These are phyloP conservation scores for Heteractis magnifica DNA, from an alignment of 92 coral and sea anemone species.

Conservation along the genomic window DNA sequence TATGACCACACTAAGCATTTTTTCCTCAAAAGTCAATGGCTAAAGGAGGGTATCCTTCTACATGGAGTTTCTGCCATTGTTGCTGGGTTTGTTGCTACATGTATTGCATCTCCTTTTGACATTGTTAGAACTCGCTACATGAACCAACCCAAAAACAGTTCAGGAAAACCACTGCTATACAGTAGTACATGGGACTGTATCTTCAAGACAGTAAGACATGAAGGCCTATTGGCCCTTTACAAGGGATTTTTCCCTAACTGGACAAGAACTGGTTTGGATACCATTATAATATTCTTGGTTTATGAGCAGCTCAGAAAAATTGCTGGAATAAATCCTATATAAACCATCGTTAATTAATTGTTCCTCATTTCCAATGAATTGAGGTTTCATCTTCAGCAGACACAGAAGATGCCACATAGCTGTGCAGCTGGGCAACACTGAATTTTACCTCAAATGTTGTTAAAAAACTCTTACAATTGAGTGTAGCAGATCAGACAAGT, in stretches of 20 bases:
- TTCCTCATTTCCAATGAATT: too few species aligned
- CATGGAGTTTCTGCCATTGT: slow-evolving; percentile 83
- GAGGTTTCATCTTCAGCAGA: too few species aligned
- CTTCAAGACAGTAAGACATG: slow-evolving; percentile 75
- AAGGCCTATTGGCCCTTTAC: slow-evolving; percentile 86
- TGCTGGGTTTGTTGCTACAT: slow-evolving; percentile 88
- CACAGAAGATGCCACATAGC: too few species aligned
- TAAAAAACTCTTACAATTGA: too few species aligned
- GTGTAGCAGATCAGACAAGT: too few species aligned
- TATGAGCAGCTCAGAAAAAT: slow-evolving; percentile 85
- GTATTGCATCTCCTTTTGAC: slow-evolving; percentile 92
- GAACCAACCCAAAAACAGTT: slow-evolving; percentile 73
- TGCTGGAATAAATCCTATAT: slow-evolving; percentile 87
- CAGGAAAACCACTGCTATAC: slow-evolving; percentile 68
- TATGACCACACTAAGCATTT: slow-evolving; percentile 89
- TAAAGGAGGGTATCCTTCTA: slow-evolving; percentile 75
- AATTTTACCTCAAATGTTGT: too few species aligned
- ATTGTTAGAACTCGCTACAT: slow-evolving; percentile 90
- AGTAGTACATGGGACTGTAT: slow-evolving; percentile 85
- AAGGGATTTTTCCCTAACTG: slow-evolving; percentile 98
- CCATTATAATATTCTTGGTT: slow-evolving; percentile 91
- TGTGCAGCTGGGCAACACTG: too few species aligned
- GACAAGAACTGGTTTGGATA: slow-evolving; percentile 95
- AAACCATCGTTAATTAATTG: neutral
- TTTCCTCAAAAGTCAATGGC: slow-evolving; percentile 64